These are phyloP conservation scores for Trogon melanurus DNA, from an alignment of 2,113 vertebrate genomes.

Conservation along the genomic window DNA sequence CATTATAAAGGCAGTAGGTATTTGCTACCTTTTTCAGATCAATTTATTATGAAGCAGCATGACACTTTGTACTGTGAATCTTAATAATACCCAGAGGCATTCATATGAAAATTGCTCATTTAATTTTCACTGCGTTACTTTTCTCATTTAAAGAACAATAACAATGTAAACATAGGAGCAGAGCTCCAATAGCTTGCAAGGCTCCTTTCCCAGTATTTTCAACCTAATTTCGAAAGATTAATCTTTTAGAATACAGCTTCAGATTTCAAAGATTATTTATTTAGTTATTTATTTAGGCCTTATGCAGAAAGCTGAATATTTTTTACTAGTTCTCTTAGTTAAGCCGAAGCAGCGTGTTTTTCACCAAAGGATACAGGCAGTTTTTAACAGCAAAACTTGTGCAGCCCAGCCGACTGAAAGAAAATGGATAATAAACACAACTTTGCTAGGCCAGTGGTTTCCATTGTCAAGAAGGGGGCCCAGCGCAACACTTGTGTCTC, in stretches of 20 bases:
- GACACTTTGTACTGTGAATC: not conserved
- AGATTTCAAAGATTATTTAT: not conserved
- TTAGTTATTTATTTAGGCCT: not conserved
- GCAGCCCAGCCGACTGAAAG: not conserved
- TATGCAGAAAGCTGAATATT: not conserved
- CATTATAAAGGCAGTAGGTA: not conserved
- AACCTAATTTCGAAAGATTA: not conserved
- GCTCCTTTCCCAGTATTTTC: not conserved
- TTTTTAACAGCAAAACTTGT: not conserved
- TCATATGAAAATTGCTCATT: slow-evolving; percentile 22
- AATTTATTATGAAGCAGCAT: slow-evolving; percentile 41
- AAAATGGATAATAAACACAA: not conserved
- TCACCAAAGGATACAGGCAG: not conserved
- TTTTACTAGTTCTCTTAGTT: not conserved
- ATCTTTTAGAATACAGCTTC: not conserved
- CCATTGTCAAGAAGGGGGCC: not conserved
- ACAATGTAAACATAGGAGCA: slow-evolving; percentile 1
- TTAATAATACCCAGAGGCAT: slow-evolving; percentile 17
- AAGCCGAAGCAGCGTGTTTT: not conserved
- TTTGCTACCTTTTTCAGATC: slow-evolving; percentile 53
- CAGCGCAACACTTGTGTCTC: not conserved
- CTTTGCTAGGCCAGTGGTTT: not conserved
- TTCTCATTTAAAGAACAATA: slow-evolving; percentile 31
- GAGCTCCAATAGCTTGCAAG: not conserved
- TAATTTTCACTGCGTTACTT: slow-evolving; percentile 51